Conservation (phyloP, 2,888 invertebrate genomes). For the Desoria tigrina region DNA sequence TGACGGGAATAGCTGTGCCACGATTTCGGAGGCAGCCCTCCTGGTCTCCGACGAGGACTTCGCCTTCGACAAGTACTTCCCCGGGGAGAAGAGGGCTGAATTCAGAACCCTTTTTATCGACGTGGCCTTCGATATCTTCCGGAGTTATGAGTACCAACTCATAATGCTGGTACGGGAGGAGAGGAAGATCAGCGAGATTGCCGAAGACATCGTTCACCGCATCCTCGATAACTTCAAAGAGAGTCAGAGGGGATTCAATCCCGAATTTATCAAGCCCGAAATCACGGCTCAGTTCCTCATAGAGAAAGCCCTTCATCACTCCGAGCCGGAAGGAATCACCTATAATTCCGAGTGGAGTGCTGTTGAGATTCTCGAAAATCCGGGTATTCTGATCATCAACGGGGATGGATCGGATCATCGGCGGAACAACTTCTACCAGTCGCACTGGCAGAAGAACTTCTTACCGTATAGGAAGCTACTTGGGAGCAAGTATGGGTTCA, state of each 20-base stretch:
- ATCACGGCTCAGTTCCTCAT: slow-evolving; percentile 6
- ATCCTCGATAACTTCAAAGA: slow-evolving; percentile 20
- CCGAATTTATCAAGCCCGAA: slow-evolving; percentile 16
- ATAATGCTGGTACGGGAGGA: slow-evolving; percentile 13
- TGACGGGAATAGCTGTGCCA: not conserved
- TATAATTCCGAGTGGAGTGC: slow-evolving; percentile 22
- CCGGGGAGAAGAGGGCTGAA: not conserved
- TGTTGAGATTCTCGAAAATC: slow-evolving; percentile 17
- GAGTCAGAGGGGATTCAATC: slow-evolving; percentile 8
- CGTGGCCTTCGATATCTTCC: slow-evolving; percentile 16
- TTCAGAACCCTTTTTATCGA: slow-evolving; percentile 7
- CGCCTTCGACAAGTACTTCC: slow-evolving; percentile 9
- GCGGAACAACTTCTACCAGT: slow-evolving; percentile 2
- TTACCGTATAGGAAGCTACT: slow-evolving; percentile 7
- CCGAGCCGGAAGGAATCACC: slow-evolving; percentile 17
- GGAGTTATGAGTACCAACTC: slow-evolving; percentile 15
- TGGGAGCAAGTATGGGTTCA: slow-evolving; percentile 16
- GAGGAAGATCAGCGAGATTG: slow-evolving; percentile 13
- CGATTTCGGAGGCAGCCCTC: not conserved
- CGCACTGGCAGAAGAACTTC: slow-evolving; percentile 21
- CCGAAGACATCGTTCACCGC: slow-evolving; percentile 19
- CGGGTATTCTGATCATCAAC: slow-evolving; percentile 8
- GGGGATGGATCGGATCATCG: not conserved
- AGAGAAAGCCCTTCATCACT: slow-evolving; percentile 1
- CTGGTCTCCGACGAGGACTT: slow-evolving; percentile 15